These are phyloP conservation scores for Micropterix aruncella DNA, from an alignment of 2,888 invertebrate species.

Conservation along the genomic window DNA sequence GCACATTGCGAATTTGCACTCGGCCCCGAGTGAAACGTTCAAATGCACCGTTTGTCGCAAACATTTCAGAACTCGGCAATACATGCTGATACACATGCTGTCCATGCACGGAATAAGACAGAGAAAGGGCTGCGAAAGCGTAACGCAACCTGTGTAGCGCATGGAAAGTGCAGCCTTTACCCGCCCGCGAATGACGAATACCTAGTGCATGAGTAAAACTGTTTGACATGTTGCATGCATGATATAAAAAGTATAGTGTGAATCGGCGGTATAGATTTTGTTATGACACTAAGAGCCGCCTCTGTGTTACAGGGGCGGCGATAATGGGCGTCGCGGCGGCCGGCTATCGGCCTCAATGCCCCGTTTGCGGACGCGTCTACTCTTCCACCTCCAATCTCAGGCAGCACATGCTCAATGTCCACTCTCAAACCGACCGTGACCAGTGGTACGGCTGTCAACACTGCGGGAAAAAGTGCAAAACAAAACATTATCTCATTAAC, in stretches of 20 bases:
- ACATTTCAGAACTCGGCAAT: conserved; percentile 56
- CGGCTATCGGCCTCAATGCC: conserved; percentile 50
- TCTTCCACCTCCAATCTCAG: conserved; percentile 60
- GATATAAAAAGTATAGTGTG: neutral
- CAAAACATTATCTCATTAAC: conserved; percentile 63
- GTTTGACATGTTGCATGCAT: neutral
- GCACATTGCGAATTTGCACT: conserved; percentile 54
- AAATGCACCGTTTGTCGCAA: conserved; percentile 49
- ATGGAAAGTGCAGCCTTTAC: conserved; percentile 10
- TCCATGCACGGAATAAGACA: conserved; percentile 51
- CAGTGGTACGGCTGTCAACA: conserved; percentile 59
- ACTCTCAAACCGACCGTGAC: conserved; percentile 53
- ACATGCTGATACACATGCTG: conserved; percentile 54
- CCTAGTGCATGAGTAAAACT: conserved; percentile 9
- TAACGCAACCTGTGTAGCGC: neutral
- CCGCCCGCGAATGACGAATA: conserved; percentile 11
- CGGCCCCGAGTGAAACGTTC: conserved; percentile 43
- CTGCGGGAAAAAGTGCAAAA: conserved; percentile 63
- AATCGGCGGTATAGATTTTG: conserved; percentile 1
- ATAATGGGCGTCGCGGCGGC: conserved; percentile 37
- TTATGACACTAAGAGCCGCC: conserved; percentile 36
- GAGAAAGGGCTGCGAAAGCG: conserved; percentile 31
- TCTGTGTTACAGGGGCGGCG: conserved; percentile 53
- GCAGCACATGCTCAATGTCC: conserved; percentile 65
- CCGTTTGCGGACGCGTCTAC: conserved; percentile 57